Conservation (phyloP, 2,888 invertebrate genomes). For the Tholera decimalis region DNA sequence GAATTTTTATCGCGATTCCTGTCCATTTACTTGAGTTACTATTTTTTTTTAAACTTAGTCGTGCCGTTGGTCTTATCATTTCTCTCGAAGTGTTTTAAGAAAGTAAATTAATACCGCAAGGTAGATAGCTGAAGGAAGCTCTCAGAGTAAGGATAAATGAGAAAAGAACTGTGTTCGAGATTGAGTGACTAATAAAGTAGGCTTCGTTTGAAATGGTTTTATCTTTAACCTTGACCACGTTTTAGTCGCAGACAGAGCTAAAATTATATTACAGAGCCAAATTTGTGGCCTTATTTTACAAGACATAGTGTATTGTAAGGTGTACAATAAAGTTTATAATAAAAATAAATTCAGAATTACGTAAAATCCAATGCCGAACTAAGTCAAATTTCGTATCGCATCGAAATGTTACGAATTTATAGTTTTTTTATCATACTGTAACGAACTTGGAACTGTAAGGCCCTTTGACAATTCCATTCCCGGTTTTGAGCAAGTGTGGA, state of each 20-base stretch:
- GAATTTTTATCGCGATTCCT: constrained; percentile 6
- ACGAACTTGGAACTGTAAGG: no score
- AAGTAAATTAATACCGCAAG: constrained; percentile 28
- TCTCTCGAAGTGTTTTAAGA: constrained; percentile 37
- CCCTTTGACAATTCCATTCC: no score
- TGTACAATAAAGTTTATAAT: no score
- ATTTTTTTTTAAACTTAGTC: constrained; percentile 26
- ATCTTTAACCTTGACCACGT: constrained; percentile 9
- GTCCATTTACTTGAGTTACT: constrained; percentile 4
- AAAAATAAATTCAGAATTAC: background rate
- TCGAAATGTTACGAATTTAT: background rate
- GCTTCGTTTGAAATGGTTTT: constrained; percentile 22
- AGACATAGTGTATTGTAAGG: no score
- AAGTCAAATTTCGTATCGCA: background rate
- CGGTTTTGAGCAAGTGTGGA: no score
- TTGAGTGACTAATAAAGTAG: constrained; percentile 30
- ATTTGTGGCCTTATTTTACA: background rate
- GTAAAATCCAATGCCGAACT: background rate
- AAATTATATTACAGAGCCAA: background rate
- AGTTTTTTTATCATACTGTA: no score
- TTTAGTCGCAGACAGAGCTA: background rate
- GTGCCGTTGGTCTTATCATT: constrained; percentile 35
- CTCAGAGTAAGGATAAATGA: constrained; percentile 24
- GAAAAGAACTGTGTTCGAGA: constrained; percentile 25
- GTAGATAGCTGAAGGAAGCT: constrained; percentile 23